A percentile compares a stretch with the other conserved stretches of the same genome.
phyloP scores from a whole-genome alignment of 30 jellyfish, hydroid and myxozoan genomes.

The Aurelia aurita region DNA sequence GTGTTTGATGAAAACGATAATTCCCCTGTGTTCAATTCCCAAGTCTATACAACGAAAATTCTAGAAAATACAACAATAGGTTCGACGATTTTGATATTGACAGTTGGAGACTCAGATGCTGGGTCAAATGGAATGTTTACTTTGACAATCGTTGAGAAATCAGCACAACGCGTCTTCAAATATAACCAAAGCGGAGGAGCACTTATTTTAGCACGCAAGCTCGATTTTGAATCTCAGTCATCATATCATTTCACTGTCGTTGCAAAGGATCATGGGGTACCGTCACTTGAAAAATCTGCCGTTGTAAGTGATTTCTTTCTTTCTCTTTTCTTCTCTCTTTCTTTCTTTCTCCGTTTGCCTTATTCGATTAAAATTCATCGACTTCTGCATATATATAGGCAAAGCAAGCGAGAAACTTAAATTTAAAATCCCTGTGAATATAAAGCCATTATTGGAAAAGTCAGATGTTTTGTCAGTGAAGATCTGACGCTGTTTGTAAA shows the following conservation, averaged over 20 bases:
- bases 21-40: conserved; percentile 44
- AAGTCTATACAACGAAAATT: conserved; percentile 32
- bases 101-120: conserved; percentile 61
- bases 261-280: conserved; percentile 82
- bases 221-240: conserved; percentile 65
- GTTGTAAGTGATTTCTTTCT: conserved; percentile 9
- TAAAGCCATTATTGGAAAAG: background rate
- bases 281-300: conserved; percentile 76
- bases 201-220: conserved; percentile 42
- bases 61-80: conserved; percentile 56
- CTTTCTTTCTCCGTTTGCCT: too few species aligned
- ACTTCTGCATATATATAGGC: too few species aligned
- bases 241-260: conserved; percentile 67
- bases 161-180: conserved; percentile 42
- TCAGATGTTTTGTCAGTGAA: background rate
- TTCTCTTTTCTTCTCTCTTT: too few species aligned
- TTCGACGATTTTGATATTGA: conserved; percentile 26
- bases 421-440: background rate
- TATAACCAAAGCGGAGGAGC: conserved; percentile 17
- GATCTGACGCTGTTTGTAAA: too few species aligned
- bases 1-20: conserved; percentile 66
- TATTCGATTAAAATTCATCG: too few species aligned
- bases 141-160: conserved; percentile 38
- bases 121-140: conserved; percentile 61
- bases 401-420: background rate